Evolutionary conservation across 2,797 vertebrate genomes (phyloP).

Genomic region (Spinibarbus caldwelli): DNA sequence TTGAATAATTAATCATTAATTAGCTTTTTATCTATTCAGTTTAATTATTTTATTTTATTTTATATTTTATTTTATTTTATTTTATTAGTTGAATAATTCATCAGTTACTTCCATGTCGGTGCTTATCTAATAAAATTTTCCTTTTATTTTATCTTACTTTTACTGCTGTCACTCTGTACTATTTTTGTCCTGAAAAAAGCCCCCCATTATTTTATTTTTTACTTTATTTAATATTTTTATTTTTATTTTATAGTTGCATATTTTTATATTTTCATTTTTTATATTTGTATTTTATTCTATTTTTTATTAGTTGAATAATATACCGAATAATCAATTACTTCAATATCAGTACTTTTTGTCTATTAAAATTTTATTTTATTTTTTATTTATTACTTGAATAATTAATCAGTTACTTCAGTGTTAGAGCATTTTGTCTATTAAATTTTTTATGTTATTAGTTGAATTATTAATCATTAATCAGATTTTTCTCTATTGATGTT

Average conservation of each 20-base stretch:
- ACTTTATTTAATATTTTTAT: too few species aligned
- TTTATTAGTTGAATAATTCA: background rate
- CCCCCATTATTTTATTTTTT: too few species aligned
- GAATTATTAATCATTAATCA: background rate
- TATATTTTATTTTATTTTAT: background rate
- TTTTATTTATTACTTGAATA: background rate
- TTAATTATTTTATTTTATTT: background rate
- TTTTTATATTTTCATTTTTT: too few species aligned
- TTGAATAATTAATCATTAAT: background rate
- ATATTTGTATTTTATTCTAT: too few species aligned
- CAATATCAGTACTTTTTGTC: background rate
- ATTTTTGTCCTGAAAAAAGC: too few species aligned
- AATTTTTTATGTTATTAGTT: background rate
- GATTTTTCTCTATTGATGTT: background rate
- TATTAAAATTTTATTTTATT: background rate
- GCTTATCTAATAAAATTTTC: too few species aligned
- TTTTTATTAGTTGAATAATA: background rate
- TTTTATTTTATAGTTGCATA: background rate
- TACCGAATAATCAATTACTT: background rate
- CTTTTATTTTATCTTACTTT: too few species aligned
- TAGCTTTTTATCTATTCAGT: background rate
- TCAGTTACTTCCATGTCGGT: background rate
- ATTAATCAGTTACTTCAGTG: background rate
- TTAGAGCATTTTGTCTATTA: background rate
- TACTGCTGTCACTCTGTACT: too few species aligned